Conservation (phyloP, 2,888 invertebrate species). For the Drosophila histrio region DNA sequence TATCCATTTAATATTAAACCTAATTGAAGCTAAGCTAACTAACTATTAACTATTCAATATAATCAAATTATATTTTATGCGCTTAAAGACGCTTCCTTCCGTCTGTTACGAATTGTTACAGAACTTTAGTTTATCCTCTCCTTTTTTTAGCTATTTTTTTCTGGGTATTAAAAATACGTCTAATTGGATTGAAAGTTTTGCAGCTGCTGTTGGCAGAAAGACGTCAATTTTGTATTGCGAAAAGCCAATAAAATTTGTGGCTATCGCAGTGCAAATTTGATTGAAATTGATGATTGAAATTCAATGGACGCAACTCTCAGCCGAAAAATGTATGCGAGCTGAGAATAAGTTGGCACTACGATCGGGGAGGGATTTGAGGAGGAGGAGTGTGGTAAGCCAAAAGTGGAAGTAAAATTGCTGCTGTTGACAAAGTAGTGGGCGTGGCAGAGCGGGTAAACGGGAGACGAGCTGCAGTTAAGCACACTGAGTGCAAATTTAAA, state of each 20-base stretch:
- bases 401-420: constrained; percentile 45
- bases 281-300: constrained; percentile 69
- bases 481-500: constrained; percentile 46
- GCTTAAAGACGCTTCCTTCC: neutral
- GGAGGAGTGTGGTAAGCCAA: constrained; percentile 16
- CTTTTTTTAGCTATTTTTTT: neutral
- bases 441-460: neutral
- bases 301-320: constrained; percentile 27
- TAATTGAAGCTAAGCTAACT: neutral
- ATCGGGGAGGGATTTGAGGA: neutral
- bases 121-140: neutral
- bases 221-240: constrained; percentile 36
- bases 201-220: constrained; percentile 32
- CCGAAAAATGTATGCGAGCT: constrained; percentile 24
- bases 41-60: neutral
- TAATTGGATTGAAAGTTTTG: constrained; percentile 55
- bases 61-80: neutral
- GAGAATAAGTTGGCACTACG: neutral
- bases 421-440: constrained; percentile 39
- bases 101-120: neutral
- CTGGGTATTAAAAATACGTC: constrained; percentile 2
- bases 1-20: neutral
- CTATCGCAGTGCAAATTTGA: constrained; percentile 47
- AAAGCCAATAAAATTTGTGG: constrained; percentile 51
- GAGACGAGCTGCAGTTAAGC: constrained; percentile 25